Evolutionary conservation across 2,797 vertebrate species (phyloP).

Genomic region (Chrysocyon brachyurus): DNA sequence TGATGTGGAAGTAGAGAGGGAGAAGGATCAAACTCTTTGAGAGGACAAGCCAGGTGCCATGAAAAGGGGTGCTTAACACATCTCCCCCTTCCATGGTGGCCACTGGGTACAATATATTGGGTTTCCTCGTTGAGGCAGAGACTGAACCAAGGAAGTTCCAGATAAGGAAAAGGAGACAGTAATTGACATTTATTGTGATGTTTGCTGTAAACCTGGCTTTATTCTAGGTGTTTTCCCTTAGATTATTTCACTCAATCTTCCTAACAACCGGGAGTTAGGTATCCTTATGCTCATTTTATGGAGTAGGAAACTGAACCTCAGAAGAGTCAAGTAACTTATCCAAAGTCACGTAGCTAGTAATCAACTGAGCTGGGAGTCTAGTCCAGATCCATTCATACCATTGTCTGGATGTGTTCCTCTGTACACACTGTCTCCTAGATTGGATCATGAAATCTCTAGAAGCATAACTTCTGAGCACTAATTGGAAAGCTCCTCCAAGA

Average conservation of each 20-base stretch:
- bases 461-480: background rate
- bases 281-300: conserved; percentile 5
- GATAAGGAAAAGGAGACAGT: background rate
- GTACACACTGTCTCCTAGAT: background rate
- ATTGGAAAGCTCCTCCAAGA: conserved; percentile 27
- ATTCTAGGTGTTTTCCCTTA: conserved; percentile 39
- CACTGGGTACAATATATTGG: background rate
- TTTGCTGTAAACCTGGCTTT: background rate
- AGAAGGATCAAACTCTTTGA: conserved; percentile 10
- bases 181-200: background rate
- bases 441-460: background rate
- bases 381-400: background rate
- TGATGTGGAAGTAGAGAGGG: background rate
- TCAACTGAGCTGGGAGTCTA: background rate
- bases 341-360: conserved; percentile 13
- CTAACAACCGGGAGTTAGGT: background rate
- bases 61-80: background rate
- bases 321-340: conserved; percentile 20
- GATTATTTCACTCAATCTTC: conserved; percentile 42
- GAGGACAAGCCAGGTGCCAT: background rate
- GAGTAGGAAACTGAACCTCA: conserved; percentile 52
- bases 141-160: background rate
- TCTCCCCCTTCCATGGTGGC: background rate
- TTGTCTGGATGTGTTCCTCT: background rate
- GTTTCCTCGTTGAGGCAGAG: background rate